Evolutionary conservation across 1,140 invertebrate species (phyloP).

Genomic region (Drosophila tristis): DNA sequence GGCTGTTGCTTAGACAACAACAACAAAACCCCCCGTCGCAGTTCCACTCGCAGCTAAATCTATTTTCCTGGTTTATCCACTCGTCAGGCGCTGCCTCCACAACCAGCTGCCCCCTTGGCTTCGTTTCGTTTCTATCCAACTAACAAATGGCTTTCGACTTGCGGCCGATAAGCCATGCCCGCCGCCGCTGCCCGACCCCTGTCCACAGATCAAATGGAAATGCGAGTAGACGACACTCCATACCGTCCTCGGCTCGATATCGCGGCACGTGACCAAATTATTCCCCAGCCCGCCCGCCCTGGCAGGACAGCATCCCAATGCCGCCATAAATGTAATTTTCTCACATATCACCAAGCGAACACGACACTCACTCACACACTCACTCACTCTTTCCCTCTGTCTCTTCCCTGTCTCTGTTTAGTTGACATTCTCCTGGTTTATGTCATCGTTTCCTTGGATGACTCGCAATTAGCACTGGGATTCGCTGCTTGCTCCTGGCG

Average conservation of each 20-base stretch:
- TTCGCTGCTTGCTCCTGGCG: not conserved
- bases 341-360: conserved; percentile 30
- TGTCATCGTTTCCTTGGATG: conserved; percentile 33
- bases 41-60: conserved; percentile 21
- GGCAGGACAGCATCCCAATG: no score
- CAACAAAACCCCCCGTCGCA: not conserved
- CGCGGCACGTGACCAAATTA: conserved; percentile 74
- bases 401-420: not conserved
- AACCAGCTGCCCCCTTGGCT: not conserved
- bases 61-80: conserved; percentile 43
- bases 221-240: conserved; percentile 28
- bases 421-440: conserved; percentile 46
- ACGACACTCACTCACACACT: no score
- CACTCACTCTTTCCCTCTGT: no score
- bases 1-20: conserved; percentile 43
- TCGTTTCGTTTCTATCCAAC: conserved; percentile 1
- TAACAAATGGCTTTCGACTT: conserved; percentile 58
- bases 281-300: conserved; percentile 13
- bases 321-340: conserved; percentile 23
- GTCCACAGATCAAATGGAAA: conserved; percentile 59
- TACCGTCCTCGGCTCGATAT: conserved; percentile 33
- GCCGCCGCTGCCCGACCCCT: not conserved
- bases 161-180: conserved; percentile 65
- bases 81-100: conserved; percentile 39
- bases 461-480: conserved; percentile 56